Conservation (phyloP, 2,113 vertebrate genomes). For the Corvus hawaiiensis region DNA sequence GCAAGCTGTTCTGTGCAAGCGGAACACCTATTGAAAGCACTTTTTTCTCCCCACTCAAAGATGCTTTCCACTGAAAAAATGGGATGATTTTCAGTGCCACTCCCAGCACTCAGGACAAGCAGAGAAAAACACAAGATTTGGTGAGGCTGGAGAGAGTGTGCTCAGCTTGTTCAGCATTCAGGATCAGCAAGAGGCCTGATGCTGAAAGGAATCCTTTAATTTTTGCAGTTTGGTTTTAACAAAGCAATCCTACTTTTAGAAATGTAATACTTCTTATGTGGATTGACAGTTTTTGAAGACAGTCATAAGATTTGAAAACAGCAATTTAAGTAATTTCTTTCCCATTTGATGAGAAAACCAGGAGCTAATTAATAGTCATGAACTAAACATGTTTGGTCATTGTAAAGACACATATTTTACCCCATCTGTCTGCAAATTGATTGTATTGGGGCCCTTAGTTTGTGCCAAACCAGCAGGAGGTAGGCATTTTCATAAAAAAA, state of each 20-base stretch:
- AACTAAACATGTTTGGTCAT: neutral
- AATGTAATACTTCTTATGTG: rapidly evolving
- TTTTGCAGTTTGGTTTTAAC: neutral
- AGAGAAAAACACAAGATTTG: neutral
- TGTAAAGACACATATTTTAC: neutral
- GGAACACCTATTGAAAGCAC: neutral
- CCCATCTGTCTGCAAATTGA: neutral
- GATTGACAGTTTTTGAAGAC: neutral
- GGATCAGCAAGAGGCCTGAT: neutral
- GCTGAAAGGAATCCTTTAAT: neutral
- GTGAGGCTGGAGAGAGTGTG: neutral
- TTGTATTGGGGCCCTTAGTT: neutral
- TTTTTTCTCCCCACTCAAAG: neutral
- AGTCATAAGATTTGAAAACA: neutral
- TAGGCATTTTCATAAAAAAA: neutral
- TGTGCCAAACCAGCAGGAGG: neutral
- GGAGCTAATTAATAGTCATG: neutral
- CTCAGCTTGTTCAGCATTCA: neutral
- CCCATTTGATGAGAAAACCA: neutral
- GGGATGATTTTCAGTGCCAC: neutral
- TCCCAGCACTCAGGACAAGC: neutral
- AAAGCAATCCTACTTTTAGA: neutral
- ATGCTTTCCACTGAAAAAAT: neutral
- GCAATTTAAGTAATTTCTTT: neutral
- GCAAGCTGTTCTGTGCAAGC: slow-evolving; percentile 25